A percentile compares a stretch with the other conserved stretches of the same genome.
Conservation (phyloP, 2,113 vertebrate species). For the Bombycilla garrulus region DNA sequence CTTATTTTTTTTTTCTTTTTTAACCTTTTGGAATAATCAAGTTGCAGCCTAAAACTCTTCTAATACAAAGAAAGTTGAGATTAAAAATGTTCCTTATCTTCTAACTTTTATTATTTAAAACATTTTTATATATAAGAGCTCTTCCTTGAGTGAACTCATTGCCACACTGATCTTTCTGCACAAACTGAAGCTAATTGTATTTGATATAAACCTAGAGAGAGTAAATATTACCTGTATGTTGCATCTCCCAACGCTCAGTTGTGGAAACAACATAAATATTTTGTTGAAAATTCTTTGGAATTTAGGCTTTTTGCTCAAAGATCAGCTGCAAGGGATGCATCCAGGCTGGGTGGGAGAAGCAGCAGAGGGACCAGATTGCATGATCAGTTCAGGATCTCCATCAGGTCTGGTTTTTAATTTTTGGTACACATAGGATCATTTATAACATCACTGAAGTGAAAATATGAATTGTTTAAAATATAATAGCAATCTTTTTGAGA, state of each 20-base stretch:
- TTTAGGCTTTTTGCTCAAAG: neutral
- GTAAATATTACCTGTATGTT: neutral
- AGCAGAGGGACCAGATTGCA: neutral
- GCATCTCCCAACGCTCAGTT: neutral
- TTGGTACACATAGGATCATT: neutral
- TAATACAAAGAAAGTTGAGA: neutral
- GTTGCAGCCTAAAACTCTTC: neutral
- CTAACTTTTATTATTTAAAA: neutral
- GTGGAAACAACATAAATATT: neutral
- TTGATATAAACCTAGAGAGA: neutral
- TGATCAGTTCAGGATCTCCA: neutral
- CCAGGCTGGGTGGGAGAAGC: neutral
- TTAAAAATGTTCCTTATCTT: neutral
- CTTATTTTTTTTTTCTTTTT: neutral
- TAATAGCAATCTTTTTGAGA: neutral
- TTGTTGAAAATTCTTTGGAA: neutral
- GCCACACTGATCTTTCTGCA: neutral
- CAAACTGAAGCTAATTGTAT: neutral
- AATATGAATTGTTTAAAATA: neutral
- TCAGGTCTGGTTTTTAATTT: neutral
- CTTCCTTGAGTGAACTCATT: neutral
- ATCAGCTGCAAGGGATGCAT: neutral
- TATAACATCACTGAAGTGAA: neutral
- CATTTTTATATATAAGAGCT: neutral
- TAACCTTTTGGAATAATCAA: neutral